Percentiles rank a stretch among this genome's conserved stretches.
Evolutionary conservation across 2,797 vertebrate species (phyloP).

Genomic region (Brachyalestes nurse): DNA sequence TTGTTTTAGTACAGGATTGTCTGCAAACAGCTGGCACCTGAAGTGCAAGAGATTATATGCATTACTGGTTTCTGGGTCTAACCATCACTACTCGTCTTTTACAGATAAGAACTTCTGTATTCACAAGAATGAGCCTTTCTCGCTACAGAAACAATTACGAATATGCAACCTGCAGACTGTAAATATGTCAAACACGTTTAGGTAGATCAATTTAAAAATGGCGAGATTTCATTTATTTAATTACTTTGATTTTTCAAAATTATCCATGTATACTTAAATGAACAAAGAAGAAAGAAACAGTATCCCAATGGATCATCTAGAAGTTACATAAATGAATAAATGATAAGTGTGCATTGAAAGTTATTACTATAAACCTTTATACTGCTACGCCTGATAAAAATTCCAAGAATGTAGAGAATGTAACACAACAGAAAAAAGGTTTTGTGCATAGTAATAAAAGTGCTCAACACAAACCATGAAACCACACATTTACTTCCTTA

Average conservation of each 20-base stretch:
- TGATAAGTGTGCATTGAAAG: not conserved
- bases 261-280: not conserved
- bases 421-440: not conserved
- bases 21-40: too few relatives aligned
- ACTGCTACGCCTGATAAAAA: not conserved
- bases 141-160: too few relatives aligned
- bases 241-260: not conserved
- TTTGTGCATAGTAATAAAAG: conserved; percentile 20
- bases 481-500: conserved; percentile 18
- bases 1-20: too few relatives aligned
- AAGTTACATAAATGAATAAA: not conserved
- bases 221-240: not conserved
- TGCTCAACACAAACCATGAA: conserved; percentile 22
- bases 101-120: too few relatives aligned
- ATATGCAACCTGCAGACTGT: not conserved
- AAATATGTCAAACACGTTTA: not conserved
- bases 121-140: too few relatives aligned
- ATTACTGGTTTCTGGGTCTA: too few relatives aligned
- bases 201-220: not conserved
- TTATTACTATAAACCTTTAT: not conserved
- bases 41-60: too few relatives aligned
- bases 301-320: not conserved
- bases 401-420: too few relatives aligned
- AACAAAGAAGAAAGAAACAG: not conserved
- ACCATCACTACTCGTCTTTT: too few relatives aligned